Percentiles rank a stretch among this genome's conserved stretches.
Evolutionary conservation across 2,888 invertebrate species (phyloP).

Genomic region (Pyrrhia umbra): DNA sequence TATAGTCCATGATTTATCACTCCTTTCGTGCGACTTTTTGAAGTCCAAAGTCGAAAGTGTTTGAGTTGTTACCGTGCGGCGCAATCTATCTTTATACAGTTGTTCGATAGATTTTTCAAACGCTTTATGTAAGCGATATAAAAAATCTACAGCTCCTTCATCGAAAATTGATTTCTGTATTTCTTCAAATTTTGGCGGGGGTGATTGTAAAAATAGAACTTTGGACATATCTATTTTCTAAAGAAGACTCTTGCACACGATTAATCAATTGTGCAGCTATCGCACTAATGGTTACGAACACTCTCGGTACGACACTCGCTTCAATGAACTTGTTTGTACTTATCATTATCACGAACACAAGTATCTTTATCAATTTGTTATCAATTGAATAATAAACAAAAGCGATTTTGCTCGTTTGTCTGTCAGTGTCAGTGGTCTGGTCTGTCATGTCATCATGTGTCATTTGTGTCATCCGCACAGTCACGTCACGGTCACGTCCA

Average conservation of each 20-base stretch:
- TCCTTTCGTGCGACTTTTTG: conserved; percentile 78
- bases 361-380: not conserved
- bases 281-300: conserved; percentile 4
- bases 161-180: conserved; percentile 90
- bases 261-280: conserved; percentile 6
- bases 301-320: not conserved
- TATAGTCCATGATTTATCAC: conserved; percentile 90
- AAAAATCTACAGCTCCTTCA: conserved; percentile 89
- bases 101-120: conserved; percentile 87
- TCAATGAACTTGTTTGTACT: conserved; percentile 26
- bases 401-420: not conserved
- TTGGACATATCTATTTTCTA: conserved; percentile 66
- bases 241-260: conserved; percentile 4
- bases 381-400: not conserved
- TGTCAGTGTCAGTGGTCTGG: not conserved
- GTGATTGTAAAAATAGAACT: conserved; percentile 83
- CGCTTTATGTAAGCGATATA: conserved; percentile 85
- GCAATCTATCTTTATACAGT: conserved; percentile 82
- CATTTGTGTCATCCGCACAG: no score
- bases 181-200: conserved; percentile 88
- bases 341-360: conserved; percentile 38
- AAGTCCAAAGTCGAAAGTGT: conserved; percentile 78
- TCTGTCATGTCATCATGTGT: no score
- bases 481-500: no score
- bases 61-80: conserved; percentile 76